These are phyloP conservation scores for Pseudococcus jackbeardsleyi DNA, from an alignment of 2,888 invertebrate species.

Conservation along the genomic window DNA sequence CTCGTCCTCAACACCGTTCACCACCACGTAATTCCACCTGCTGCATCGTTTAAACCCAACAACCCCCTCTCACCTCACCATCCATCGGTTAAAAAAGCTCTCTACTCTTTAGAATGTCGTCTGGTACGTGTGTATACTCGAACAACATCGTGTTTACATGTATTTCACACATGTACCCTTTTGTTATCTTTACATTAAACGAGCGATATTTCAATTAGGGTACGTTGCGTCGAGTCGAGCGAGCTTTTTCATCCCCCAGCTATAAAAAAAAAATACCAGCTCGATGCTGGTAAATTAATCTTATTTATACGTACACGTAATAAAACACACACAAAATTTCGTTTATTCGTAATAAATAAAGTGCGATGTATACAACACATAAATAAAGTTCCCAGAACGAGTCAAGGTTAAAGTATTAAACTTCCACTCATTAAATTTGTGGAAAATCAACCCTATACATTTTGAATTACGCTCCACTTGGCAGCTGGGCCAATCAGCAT, in stretches of 20 bases:
- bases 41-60: not conserved
- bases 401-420: not conserved
- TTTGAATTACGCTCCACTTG: not conserved
- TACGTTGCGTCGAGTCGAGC: not conserved
- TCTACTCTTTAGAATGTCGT: not conserved
- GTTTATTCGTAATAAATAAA: slow-evolving; percentile 17
- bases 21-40: not conserved
- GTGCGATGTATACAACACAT: not conserved
- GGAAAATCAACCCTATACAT: not conserved
- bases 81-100: not conserved
- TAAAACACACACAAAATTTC: not conserved
- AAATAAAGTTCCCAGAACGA: not conserved
- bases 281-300: not conserved
- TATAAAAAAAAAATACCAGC: not conserved
- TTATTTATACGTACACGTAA: not conserved
- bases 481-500: not conserved
- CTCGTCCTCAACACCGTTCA: not conserved
- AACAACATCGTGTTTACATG: slow-evolving; percentile 14
- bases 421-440: too few species aligned
- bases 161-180: slow-evolving; percentile 22
- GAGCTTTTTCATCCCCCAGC: not conserved
- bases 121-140: not conserved
- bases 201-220: slow-evolving; percentile 17
- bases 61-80: not conserved
- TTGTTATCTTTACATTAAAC: slow-evolving; percentile 12